Conservation (phyloP, 2,888 invertebrate species). For the Hecatera dysodea region DNA sequence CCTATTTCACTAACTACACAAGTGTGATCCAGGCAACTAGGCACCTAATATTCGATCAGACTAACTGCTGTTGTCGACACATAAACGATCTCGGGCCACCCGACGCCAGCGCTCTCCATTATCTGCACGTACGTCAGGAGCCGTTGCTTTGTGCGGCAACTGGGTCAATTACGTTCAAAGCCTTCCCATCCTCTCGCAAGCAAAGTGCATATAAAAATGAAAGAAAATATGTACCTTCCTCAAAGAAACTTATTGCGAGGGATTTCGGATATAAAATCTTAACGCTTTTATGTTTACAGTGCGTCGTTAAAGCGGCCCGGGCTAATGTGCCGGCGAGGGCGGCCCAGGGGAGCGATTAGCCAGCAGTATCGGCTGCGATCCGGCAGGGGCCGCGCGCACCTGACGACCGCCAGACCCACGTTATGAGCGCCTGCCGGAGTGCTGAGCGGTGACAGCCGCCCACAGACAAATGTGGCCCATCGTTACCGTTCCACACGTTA, state of each 20-base stretch:
- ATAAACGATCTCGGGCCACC: conserved; percentile 24
- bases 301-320: conserved; percentile 63
- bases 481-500: conserved; percentile 64
- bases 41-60: conserved; percentile 23
- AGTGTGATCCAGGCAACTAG: conserved; percentile 1
- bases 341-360: conserved; percentile 72
- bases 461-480: conserved; percentile 71
- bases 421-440: conserved; percentile 58
- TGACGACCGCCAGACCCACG: conserved; percentile 64
- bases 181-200: conserved; percentile 39
- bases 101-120: conserved; percentile 27
- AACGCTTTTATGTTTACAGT: conserved; percentile 63
- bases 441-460: conserved; percentile 68
- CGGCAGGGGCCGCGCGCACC: conserved; percentile 62
- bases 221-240: conserved; percentile 38
- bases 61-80: conserved; percentile 20
- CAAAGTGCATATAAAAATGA: conserved; percentile 45
- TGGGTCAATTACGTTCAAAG: conserved; percentile 55
- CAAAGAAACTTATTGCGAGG: conserved; percentile 38
- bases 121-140: conserved; percentile 32
- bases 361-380: conserved; percentile 66
- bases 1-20: background rate
- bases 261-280: conserved; percentile 55
- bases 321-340: conserved; percentile 67
- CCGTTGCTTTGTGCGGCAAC: conserved; percentile 46